Conservation (phyloP, 2,888 invertebrate species). For the Plusia festucae region DNA sequence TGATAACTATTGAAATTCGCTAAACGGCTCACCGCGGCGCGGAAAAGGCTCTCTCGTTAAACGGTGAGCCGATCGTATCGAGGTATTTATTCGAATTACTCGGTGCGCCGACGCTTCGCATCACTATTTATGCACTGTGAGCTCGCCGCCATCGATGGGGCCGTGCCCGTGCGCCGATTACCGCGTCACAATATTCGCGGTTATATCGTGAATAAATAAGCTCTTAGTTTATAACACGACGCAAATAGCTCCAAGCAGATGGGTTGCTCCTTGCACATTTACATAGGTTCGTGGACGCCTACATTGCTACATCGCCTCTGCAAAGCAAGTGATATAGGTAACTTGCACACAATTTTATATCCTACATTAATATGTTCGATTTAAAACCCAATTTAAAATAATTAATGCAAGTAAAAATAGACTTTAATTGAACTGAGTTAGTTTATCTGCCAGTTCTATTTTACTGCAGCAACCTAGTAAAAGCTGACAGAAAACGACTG, state of each 20-base stretch:
- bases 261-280: slow-evolving; percentile 43
- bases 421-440: slow-evolving; percentile 28
- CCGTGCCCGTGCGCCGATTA: slow-evolving; percentile 66
- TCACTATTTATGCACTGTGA: slow-evolving; percentile 82
- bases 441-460: slow-evolving; percentile 14
- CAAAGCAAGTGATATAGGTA: slow-evolving; percentile 22
- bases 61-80: slow-evolving; percentile 86
- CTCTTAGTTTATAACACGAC: slow-evolving; percentile 68
- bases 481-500: slow-evolving; percentile 26
- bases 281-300: slow-evolving; percentile 37
- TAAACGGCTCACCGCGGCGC: slow-evolving; percentile 88
- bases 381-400: slow-evolving; percentile 15
- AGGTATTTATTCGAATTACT: slow-evolving; percentile 86
- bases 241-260: slow-evolving; percentile 61
- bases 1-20: slow-evolving; percentile 90
- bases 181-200: slow-evolving; percentile 69
- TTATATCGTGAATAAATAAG: slow-evolving; percentile 74
- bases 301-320: slow-evolving; percentile 15
- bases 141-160: slow-evolving; percentile 63
- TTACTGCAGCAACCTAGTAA: slow-evolving; percentile 13
- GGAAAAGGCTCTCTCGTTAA: slow-evolving; percentile 89
- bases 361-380: not conserved
- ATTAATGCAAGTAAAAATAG: slow-evolving; percentile 16
- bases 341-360: slow-evolving; percentile 12
- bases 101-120: slow-evolving; percentile 76